Evolutionary conservation across 1,140 invertebrate genomes (phyloP).

Genomic region (Zaprionus gabonicus): DNA sequence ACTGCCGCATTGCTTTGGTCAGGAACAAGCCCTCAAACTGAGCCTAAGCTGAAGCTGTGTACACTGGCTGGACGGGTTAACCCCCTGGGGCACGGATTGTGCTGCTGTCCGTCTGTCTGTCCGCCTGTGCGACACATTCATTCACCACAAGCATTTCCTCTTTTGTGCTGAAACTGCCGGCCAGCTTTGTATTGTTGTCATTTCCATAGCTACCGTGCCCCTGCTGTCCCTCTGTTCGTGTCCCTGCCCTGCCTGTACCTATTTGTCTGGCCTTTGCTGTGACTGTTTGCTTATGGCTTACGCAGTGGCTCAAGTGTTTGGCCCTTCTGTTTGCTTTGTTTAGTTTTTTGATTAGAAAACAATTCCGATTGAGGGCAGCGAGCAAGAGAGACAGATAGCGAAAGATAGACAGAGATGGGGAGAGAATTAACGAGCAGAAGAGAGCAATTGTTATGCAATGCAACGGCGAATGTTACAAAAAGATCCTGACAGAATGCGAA

Average conservation of each 20-base stretch:
- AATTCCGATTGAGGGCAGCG: slow-evolving; percentile 38
- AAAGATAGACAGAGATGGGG: background rate
- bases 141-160: slow-evolving; percentile 54
- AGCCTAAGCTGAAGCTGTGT: background rate
- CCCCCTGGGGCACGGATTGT: background rate
- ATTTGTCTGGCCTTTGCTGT: slow-evolving; percentile 44
- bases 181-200: slow-evolving; percentile 62
- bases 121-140: slow-evolving; percentile 1
- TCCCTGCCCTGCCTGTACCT: slow-evolving; percentile 17
- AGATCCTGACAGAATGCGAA: background rate
- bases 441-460: slow-evolving; percentile 19
- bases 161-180: slow-evolving; percentile 56
- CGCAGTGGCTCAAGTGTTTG: slow-evolving; percentile 77
- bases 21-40: slow-evolving; percentile 24
- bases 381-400: background rate
- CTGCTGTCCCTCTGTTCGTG: background rate
- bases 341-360: slow-evolving; percentile 78
- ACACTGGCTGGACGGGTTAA: background rate
- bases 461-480: background rate
- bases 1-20: slow-evolving; percentile 31
- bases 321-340: slow-evolving; percentile 70
- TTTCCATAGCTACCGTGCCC: slow-evolving; percentile 44
- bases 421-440: background rate
- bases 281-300: slow-evolving; percentile 76
- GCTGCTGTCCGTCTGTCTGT: background rate